Base-by-base conservation (phyloP, 2,888 invertebrate genomes). In the Rosalia funebris region DNA sequence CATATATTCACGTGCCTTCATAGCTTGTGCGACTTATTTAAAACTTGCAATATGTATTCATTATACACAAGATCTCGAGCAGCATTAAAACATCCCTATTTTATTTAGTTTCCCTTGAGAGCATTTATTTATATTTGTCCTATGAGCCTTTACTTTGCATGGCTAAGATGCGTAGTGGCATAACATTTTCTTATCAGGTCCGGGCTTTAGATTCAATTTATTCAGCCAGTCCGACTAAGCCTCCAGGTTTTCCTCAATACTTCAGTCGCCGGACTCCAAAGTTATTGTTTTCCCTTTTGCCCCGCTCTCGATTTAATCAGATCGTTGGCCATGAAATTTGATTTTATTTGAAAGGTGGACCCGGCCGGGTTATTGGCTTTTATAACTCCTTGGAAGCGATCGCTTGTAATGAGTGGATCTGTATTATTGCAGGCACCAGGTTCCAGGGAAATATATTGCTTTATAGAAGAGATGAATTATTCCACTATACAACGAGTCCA, bases 171-270 rank as follows among this genome's bases (percentile, higher is more conserved):
- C 68, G 69, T 66, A 64, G 64, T 57, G 67, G 63, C 70, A 70
- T 73, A 71, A 73, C 70, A 72, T 66, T 63, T 63, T 59, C 72
- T 73, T 75, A 75, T 75, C 75, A 69, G 66, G 61, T 60, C 64
- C 60, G 42, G 68, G 74, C 72, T 75, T 74, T 74, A 71, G 72
- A 73, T 75, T 75, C 75, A 75, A 75, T 75, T 75, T 75, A 75
- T 75, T 73, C 72, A 62, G 62, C 56, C 53, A 59, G 67, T 48
- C 60, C 47, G 52, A 39, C 47, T 69, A 68, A 68, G 66, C 69
- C 60, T 17, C 54, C 60, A 48, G 48, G 59, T 55, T 50, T 32
- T 16, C 52, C 41, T 1, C 41, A 52, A 14, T 52, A 52, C 41
- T 41, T 17, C 41, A n/a, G 32, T 32, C 5, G 19, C 41, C 31